These are phyloP conservation scores for Anas platyrhynchos DNA, from an alignment of 2,113 vertebrate species.

Conservation along the genomic window DNA sequence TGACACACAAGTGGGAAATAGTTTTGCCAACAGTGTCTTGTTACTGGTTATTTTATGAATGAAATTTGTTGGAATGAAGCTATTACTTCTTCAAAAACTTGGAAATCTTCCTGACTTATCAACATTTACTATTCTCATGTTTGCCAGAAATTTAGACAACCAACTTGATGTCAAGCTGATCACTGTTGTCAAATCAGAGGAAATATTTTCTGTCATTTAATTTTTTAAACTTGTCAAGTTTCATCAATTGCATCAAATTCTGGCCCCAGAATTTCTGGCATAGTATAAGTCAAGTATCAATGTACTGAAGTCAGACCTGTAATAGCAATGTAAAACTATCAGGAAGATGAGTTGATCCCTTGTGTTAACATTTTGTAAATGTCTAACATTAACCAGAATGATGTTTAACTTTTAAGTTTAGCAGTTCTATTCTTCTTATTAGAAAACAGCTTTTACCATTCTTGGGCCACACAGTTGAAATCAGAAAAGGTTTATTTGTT, in stretches of 20 bases:
- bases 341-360: neutral
- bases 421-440: neutral
- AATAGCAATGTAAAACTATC: neutral
- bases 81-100: neutral
- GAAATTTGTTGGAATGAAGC: neutral
- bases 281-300: neutral
- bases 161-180: neutral
- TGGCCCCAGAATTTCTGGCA: neutral
- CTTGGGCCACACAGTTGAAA: neutral
- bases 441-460: neutral
- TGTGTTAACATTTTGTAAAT: neutral
- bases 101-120: neutral
- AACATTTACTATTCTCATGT: neutral
- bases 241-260: neutral
- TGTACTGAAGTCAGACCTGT: neutral
- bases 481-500: neutral
- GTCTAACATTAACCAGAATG: neutral
- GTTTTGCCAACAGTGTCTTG: neutral
- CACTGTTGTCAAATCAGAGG: neutral
- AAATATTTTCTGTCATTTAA: neutral
- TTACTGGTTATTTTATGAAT: neutral
- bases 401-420: rapidly evolving
- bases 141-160: neutral
- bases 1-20: constrained; percentile 3
- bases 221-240: neutral